Percentiles rank a stretch among this genome's conserved stretches.
phyloP scores from a whole-genome alignment of 92 coral and sea anemone species.

The Epizoanthus ramosus region DNA sequence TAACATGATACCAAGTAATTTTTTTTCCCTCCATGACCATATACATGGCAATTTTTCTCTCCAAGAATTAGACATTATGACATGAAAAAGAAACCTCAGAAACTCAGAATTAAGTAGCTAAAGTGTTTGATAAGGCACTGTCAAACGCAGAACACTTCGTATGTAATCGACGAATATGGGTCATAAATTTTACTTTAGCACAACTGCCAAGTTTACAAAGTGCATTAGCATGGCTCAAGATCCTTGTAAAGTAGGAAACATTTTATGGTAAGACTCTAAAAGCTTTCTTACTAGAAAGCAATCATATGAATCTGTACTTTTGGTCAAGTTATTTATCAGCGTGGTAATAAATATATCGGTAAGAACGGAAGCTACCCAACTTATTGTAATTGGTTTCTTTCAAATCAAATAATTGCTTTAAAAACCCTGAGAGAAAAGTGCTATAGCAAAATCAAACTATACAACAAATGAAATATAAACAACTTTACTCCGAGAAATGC shows the following conservation, averaged over 20 bases:
- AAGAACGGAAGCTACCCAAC: constrained; percentile 8
- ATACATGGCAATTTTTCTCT: not conserved
- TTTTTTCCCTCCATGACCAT: not conserved
- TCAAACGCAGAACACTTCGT: not conserved
- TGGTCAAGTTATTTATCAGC: constrained; percentile 13
- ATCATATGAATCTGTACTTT: not conserved
- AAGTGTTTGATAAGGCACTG: not conserved
- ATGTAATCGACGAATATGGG: not conserved
- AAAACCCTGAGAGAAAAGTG: constrained; percentile 23
- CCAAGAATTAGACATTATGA: not conserved
- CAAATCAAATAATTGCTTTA: constrained; percentile 32
- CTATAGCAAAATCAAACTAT: constrained; percentile 1
- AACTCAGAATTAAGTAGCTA: not conserved
- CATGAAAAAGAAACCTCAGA: not conserved
- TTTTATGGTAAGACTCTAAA: not conserved
- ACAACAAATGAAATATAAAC: constrained; percentile 1
- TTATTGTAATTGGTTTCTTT: constrained; percentile 29
- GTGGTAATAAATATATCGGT: not conserved
- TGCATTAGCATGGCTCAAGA: not conserved
- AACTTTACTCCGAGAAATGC: constrained; percentile 16
- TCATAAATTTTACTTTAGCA: not conserved
- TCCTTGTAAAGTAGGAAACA: not conserved
- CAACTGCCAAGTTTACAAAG: not conserved
- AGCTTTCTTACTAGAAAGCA: not conserved
- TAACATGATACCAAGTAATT: not conserved